Percentiles rank a stretch among this genome's conserved stretches.
Conservation (phyloP, 2,113 vertebrate species). For the Cinclus cinclus region DNA sequence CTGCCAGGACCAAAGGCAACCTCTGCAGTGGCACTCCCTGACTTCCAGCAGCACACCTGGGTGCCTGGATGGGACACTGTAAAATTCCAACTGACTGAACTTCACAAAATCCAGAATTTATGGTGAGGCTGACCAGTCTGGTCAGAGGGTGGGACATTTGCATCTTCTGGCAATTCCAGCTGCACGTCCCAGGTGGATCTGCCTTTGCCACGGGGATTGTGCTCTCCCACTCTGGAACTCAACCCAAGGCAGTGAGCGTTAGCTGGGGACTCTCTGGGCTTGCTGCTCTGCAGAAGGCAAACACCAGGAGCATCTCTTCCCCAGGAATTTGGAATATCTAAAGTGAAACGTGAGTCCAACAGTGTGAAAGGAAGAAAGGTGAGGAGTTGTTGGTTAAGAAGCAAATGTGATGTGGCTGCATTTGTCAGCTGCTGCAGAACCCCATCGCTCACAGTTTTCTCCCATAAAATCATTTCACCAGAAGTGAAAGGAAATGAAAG, state of each 20-base stretch:
- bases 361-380: not conserved
- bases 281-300: not conserved
- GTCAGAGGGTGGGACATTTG: too few relatives aligned
- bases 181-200: too few relatives aligned
- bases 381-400: not conserved
- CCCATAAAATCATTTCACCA: not conserved
- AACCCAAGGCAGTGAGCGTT: not conserved
- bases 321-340: not conserved
- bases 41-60: too few relatives aligned
- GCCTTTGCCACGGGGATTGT: too few relatives aligned
- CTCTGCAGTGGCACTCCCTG: too few relatives aligned
- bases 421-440: conserved; percentile 25
- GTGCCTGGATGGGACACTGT: too few relatives aligned
- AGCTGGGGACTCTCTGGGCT: not conserved
- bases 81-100: too few relatives aligned
- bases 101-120: too few relatives aligned
- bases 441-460: not conserved
- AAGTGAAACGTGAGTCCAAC: not conserved
- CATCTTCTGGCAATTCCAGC: too few relatives aligned
- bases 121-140: too few relatives aligned
- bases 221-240: too few relatives aligned
- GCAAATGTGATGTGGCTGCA: not conserved
- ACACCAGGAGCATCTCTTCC: not conserved
- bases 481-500: not conserved
- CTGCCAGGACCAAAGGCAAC: too few relatives aligned